Conservation (phyloP, 2,888 invertebrate genomes). For the Xanthia togata region DNA sequence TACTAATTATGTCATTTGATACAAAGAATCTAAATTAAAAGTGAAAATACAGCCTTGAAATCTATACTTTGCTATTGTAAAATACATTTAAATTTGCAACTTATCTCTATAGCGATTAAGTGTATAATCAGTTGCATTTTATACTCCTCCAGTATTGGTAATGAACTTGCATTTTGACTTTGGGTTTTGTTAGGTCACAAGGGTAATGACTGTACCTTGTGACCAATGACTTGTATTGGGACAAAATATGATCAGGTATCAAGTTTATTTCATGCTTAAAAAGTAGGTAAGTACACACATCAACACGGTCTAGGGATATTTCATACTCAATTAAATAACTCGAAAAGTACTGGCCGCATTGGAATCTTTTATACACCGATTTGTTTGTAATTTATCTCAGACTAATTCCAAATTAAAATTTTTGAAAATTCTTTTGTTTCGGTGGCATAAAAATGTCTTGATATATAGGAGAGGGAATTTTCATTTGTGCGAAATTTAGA, state of each 20-base stretch:
- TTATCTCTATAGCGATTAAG: background rate
- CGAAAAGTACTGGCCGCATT: too few relatives aligned
- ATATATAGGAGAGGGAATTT: too few relatives aligned
- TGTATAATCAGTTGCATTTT: slow-evolving; percentile 4
- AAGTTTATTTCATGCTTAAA: slow-evolving; percentile 1
- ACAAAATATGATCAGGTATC: slow-evolving; percentile 5
- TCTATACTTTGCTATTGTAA: background rate
- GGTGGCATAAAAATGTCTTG: too few relatives aligned
- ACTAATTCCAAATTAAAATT: too few relatives aligned
- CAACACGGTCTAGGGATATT: too few relatives aligned
- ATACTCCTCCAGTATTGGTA: background rate
- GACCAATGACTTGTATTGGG: slow-evolving; percentile 25
- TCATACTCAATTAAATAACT: too few relatives aligned
- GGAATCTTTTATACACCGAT: too few relatives aligned
- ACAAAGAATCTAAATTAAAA: background rate
- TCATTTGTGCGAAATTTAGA: too few relatives aligned
- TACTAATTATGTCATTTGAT: slow-evolving; percentile 11
- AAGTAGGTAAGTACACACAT: background rate
- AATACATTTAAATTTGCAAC: slow-evolving; percentile 18
- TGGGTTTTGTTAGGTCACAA: slow-evolving; percentile 11
- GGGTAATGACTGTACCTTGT: slow-evolving; percentile 44
- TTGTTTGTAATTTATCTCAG: too few relatives aligned
- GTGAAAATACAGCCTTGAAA: slow-evolving; percentile 20
- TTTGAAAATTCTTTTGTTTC: too few relatives aligned
- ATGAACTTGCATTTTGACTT: slow-evolving; percentile 41